Evolutionary conservation across 92 coral and sea anemone species (phyloP), one percentile per base, ranked within the genome.

Genomic region (Epizoanthus scotinus): DNA sequence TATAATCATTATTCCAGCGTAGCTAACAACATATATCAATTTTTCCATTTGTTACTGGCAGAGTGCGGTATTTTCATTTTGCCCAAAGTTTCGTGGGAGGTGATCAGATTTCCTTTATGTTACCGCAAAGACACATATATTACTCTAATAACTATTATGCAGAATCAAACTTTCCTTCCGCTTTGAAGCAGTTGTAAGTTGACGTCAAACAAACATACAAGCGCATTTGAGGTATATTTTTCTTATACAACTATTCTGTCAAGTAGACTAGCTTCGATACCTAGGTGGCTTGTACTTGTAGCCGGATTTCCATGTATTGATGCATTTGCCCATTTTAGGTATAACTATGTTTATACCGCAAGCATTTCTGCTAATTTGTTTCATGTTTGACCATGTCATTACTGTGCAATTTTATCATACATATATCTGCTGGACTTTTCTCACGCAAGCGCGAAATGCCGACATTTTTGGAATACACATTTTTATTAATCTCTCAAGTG

Each of bases 241-340:
- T 10, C 1, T 36, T 38, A 18, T 10, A 18, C 20, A 17, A 47
- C 8, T 9, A 6, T 26, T 17, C 0, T 6, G 28, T 19, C 36
- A 47, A 9, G 20, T 15, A 21, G 22, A 28, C 55, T 27, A 15
- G 55, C 6, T 13, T 50, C 13, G 42, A 10, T 73, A 19, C 4
- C 15, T 1, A 44, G 52, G 14, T 42, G 6, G 44, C 44, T 38
- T 38, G 44, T 6, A 6, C 8, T 74, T 21, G 38, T 8, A 59
- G 44, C 55, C 68, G 67, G 81, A 75, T 75, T 75, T 75, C 81
- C 81, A 36, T 59, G 14, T 58, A n/a, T 31, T 0, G 34, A 6
- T 75, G 34, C 31, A 24, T 3, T 59, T 75, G 22, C 5, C 81
- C 81, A 21, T 58, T 75, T 75, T 75, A 22, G 81, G 81, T 14